Evolutionary conservation across 2,888 invertebrate species (phyloP).

Genomic region (Sturmia bella): DNA sequence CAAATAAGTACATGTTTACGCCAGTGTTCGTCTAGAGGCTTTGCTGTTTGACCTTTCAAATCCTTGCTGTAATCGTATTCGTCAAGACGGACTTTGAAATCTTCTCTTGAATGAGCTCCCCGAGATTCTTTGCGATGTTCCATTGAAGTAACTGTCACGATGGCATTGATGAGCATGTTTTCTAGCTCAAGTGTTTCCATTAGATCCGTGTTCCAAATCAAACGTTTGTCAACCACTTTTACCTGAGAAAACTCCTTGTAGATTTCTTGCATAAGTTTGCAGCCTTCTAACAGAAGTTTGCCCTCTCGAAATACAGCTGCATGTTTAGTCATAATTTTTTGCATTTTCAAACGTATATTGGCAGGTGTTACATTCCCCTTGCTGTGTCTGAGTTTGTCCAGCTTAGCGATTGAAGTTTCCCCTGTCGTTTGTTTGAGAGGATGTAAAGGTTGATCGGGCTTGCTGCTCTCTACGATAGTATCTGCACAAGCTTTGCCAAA

Average conservation of each 20-base stretch:
- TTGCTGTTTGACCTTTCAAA: slow-evolving; percentile 89
- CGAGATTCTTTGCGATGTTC: slow-evolving; percentile 97
- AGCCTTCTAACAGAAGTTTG: slow-evolving; percentile 91
- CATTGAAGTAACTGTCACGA: slow-evolving; percentile 95
- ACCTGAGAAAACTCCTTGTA: slow-evolving; percentile 90
- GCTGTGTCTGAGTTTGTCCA: slow-evolving; percentile 92
- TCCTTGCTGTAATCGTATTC: slow-evolving; percentile 94
- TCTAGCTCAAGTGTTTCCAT: slow-evolving; percentile 97
- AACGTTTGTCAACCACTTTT: slow-evolving; percentile 87
- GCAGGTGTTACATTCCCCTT: slow-evolving; percentile 90
- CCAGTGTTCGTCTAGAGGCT: slow-evolving; percentile 94
- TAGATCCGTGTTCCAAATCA: slow-evolving; percentile 97
- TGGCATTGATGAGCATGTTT: slow-evolving; percentile 95
- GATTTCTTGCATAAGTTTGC: slow-evolving; percentile 86
- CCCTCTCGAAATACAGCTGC: slow-evolving; percentile 98
- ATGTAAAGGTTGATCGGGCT: slow-evolving; percentile 88
- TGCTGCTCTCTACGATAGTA: slow-evolving; percentile 90
- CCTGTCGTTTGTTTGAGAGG: slow-evolving; percentile 84
- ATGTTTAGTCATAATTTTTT: slow-evolving; percentile 97
- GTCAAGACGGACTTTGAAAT: slow-evolving; percentile 93
- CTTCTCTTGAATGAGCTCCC: slow-evolving; percentile 98
- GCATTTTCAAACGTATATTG: slow-evolving; percentile 92
- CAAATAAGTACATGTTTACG: slow-evolving; percentile 95
- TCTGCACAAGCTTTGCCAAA: slow-evolving; percentile 98
- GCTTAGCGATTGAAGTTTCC: slow-evolving; percentile 93